phyloP scores from a whole-genome alignment of 2,113 vertebrate genomes.

The Lampris megalopsis region DNA sequence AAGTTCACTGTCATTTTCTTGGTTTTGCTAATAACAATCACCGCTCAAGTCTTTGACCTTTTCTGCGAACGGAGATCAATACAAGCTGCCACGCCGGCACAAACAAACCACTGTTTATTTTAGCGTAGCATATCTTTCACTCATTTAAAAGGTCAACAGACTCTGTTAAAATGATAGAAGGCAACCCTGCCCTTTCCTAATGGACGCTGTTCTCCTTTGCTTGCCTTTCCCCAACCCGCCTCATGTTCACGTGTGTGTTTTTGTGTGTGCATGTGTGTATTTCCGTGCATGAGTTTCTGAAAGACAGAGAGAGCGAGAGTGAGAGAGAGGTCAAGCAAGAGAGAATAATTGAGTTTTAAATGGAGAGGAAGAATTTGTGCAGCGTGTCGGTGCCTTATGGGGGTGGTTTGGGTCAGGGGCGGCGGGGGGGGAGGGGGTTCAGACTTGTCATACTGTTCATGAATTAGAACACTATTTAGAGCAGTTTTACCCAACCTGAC shows the following conservation, averaged over 20 bases:
- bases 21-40: constrained; percentile 73
- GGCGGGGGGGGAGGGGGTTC: background rate
- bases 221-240: too few species aligned
- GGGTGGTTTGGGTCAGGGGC: too few species aligned
- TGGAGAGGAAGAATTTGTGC: background rate
- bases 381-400: background rate
- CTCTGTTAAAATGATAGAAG: constrained; percentile 64
- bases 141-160: constrained; percentile 78
- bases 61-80: constrained; percentile 69
- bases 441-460: constrained; percentile 40
- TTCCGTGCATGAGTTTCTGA: constrained; percentile 3
- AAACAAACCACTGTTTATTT: constrained; percentile 76
- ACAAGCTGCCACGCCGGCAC: constrained; percentile 60
- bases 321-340: background rate
- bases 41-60: constrained; percentile 72
- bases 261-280: constrained; percentile 2
- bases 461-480: constrained; percentile 66
- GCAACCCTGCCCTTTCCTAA: constrained; percentile 66
- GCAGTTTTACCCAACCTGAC: background rate
- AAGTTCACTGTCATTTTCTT: constrained; percentile 56
- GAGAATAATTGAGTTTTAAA: background rate
- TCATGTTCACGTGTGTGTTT: constrained; percentile 4
- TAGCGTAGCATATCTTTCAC: constrained; percentile 73
- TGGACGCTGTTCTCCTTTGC: constrained; percentile 34
- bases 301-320: background rate